A percentile compares a stretch with the other conserved stretches of the same genome.
phyloP scores from a whole-genome alignment of 2,113 vertebrate species.

The Meriones unguiculatus region DNA sequence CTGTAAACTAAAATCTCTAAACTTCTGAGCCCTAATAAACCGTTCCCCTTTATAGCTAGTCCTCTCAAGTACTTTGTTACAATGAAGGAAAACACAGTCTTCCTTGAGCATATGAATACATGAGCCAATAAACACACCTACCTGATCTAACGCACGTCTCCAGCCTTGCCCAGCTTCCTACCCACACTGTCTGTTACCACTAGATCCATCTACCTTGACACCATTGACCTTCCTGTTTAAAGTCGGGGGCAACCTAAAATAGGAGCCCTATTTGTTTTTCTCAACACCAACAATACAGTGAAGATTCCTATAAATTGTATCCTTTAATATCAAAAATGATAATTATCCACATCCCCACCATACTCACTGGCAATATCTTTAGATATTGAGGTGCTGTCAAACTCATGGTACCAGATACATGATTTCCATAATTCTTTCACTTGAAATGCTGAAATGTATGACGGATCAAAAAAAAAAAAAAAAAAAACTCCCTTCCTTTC shows the following conservation, averaged over 20 bases:
- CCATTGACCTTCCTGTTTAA: neutral
- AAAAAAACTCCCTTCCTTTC: neutral
- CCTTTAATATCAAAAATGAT: neutral
- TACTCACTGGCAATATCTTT: neutral
- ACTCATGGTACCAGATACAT: neutral
- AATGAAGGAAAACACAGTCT: neutral
- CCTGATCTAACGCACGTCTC: too few species aligned
- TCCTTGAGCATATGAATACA: neutral
- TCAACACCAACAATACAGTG: neutral
- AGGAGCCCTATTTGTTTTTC: neutral
- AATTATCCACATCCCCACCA: neutral
- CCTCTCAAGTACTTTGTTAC: neutral
- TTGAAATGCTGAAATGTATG: neutral
- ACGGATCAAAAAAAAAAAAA: neutral
- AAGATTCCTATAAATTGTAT: neutral
- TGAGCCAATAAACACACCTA: neutral
- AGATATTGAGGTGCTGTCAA: neutral
- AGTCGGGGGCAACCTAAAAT: neutral
- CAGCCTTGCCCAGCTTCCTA: too few species aligned
- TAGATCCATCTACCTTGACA: neutral
- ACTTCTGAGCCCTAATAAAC: neutral
- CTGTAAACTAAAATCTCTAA: neutral
- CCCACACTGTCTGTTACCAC: neutral
- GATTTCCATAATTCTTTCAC: constrained; percentile 4
- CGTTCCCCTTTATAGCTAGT: neutral